These are phyloP conservation scores for Dolichopus griseipennis DNA, from an alignment of 2,888 invertebrate species.

Conservation along the genomic window DNA sequence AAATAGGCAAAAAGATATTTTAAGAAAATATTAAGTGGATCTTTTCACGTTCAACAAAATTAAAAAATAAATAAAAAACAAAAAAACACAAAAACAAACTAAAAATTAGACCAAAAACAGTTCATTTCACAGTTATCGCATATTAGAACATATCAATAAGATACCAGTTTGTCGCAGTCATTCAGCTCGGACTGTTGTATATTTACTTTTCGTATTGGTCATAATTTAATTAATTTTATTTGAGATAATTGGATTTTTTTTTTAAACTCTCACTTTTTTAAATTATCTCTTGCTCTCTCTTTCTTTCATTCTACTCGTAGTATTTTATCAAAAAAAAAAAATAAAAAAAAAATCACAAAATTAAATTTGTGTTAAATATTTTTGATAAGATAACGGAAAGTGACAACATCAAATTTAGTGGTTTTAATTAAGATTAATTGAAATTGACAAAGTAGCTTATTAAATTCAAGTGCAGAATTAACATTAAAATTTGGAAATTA, in stretches of 20 bases:
- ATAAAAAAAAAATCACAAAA: neutral
- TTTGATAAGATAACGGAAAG: neutral
- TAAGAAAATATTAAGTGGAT: slow-evolving; percentile 3
- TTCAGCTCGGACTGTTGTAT: neutral
- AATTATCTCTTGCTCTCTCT: no score
- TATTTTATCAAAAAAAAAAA: neutral
- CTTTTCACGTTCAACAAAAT: neutral
- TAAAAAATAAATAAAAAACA: neutral
- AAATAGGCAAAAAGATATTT: neutral
- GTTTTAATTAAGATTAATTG: no score
- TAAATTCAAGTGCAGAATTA: no score
- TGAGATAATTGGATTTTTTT: no score
- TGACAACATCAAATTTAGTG: no score
- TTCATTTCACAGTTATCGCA: neutral
- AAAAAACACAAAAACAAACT: neutral
- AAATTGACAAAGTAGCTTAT: no score
- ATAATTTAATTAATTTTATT: neutral
- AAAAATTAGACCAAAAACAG: neutral
- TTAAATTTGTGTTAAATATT: neutral
- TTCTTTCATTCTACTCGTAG: neutral
- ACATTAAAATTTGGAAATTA: no score
- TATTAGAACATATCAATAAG: neutral
- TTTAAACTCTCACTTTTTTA: no score
- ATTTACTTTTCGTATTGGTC: neutral
- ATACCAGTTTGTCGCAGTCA: neutral